These are phyloP conservation scores for Drosophila prostipennis DNA, from an alignment of 2,888 invertebrate genomes.

Conservation along the genomic window DNA sequence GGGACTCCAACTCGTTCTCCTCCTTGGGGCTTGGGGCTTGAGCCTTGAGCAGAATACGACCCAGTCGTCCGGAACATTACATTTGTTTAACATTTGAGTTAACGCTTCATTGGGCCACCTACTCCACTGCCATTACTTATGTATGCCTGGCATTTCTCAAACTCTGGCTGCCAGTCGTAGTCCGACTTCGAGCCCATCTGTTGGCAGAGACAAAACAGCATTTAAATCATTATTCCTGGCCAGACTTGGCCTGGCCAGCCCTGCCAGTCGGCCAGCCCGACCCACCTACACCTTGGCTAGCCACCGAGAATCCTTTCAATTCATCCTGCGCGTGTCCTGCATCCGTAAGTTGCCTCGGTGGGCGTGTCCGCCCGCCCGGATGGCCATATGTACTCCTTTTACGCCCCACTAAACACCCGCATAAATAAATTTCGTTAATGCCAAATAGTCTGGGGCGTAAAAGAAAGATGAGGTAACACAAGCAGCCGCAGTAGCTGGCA, in stretches of 20 bases:
- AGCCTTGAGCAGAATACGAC: slow-evolving; percentile 60
- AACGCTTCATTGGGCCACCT: slow-evolving; percentile 75
- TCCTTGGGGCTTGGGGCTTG: slow-evolving; percentile 44
- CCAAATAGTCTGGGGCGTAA: slow-evolving; percentile 80
- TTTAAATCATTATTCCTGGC: slow-evolving; percentile 76
- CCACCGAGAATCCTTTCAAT: slow-evolving; percentile 73
- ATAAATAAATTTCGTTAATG: slow-evolving; percentile 82
- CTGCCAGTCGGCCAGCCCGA: slow-evolving; percentile 28
- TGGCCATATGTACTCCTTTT: slow-evolving; percentile 78
- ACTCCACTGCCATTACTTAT: slow-evolving; percentile 59
- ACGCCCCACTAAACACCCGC: slow-evolving; percentile 79
- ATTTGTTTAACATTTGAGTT: slow-evolving; percentile 81
- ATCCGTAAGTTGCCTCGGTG: slow-evolving; percentile 59
- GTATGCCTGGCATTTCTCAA: slow-evolving; percentile 65
- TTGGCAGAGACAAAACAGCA: slow-evolving; percentile 62
- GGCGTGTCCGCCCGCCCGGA: slow-evolving; percentile 22
- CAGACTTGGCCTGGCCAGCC: slow-evolving; percentile 40
- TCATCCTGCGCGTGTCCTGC: slow-evolving; percentile 67
- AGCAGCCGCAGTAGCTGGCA: slow-evolving; percentile 33
- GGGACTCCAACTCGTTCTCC: slow-evolving; percentile 16
- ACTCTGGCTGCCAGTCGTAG: slow-evolving; percentile 8
- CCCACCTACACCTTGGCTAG: slow-evolving; percentile 36
- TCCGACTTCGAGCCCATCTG: slow-evolving; percentile 21
- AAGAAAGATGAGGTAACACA: slow-evolving; percentile 77
- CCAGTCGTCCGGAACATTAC: slow-evolving; percentile 80